phyloP scores from a whole-genome alignment of 2,888 invertebrate species.

The Cataglyphis altisquamis region DNA sequence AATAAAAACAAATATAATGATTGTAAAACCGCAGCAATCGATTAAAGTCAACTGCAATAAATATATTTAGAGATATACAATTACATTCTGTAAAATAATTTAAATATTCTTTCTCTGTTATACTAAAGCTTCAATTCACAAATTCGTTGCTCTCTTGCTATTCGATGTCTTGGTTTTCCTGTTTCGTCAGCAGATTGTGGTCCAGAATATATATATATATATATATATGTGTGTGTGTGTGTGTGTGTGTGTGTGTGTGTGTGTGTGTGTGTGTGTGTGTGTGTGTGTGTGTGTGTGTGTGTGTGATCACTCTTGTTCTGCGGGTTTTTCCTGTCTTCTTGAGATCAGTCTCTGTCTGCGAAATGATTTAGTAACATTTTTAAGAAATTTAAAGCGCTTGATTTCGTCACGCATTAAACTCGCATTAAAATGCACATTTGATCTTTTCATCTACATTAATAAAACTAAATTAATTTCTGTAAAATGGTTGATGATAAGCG shows the following conservation, averaged over 20 bases:
- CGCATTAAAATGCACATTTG: background rate
- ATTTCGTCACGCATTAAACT: background rate
- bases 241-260: too few relatives aligned
- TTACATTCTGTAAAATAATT: conserved; percentile 5
- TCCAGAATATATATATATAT: conserved; percentile 14
- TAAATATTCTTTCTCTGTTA: background rate
- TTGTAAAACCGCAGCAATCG: background rate
- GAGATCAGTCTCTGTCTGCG: background rate
- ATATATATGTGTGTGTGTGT: too few relatives aligned
- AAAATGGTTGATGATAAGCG: background rate
- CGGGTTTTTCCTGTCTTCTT: conserved; percentile 37
- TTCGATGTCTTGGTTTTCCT: conserved; percentile 57
- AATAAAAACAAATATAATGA: background rate
- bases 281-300: too few relatives aligned
- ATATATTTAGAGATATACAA: conserved; percentile 11
- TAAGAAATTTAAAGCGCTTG: background rate
- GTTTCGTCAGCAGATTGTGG: conserved; percentile 52
- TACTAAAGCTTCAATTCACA: background rate
- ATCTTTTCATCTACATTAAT: background rate
- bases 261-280: too few relatives aligned
- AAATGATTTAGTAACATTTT: background rate
- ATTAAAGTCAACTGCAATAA: conserved; percentile 5
- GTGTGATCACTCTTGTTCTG: background rate
- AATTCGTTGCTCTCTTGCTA: conserved; percentile 30
- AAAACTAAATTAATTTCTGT: conserved; percentile 10